phyloP scores from a whole-genome alignment of 1,140 invertebrate genomes.

The Cydia pomonella region DNA sequence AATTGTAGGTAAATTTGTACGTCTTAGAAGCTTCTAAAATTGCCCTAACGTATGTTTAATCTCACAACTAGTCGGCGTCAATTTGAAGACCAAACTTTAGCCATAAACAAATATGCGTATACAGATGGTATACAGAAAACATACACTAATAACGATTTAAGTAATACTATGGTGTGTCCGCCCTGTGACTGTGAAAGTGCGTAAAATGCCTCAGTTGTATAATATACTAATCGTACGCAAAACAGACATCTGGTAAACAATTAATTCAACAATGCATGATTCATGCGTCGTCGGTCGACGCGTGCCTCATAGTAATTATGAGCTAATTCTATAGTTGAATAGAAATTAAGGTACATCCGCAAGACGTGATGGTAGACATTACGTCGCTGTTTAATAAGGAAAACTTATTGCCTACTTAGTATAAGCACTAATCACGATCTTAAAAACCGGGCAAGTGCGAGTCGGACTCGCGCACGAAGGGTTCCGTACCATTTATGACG shows the following conservation, averaged over 20 bases:
- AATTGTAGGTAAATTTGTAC: too few species aligned
- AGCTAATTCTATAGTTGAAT: not conserved
- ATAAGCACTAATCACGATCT: too few species aligned
- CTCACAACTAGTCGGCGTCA: not conserved
- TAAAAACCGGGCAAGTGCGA: too few species aligned
- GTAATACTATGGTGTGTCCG: too few species aligned
- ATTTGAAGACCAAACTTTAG: not conserved
- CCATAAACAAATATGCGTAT: not conserved
- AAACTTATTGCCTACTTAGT: too few species aligned
- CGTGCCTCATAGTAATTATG: not conserved
- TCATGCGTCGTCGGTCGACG: not conserved
- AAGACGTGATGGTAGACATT: not conserved
- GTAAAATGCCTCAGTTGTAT: not conserved
- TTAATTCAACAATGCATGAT: slow-evolving; percentile 5
- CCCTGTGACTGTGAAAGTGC: too few species aligned
- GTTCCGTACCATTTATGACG: too few species aligned
- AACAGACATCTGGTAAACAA: slow-evolving; percentile 8
- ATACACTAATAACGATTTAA: too few species aligned
- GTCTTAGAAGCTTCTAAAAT: too few species aligned
- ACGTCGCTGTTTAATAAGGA: not conserved
- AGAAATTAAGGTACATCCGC: slow-evolving; percentile 2
- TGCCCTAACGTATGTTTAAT: too few species aligned
- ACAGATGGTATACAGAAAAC: too few species aligned
- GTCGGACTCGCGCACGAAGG: too few species aligned
- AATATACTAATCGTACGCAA: not conserved